A percentile compares a stretch with the other conserved stretches of the same genome.
Conservation (phyloP, 1,140 invertebrate genomes). For the Tribolium castaneum region DNA sequence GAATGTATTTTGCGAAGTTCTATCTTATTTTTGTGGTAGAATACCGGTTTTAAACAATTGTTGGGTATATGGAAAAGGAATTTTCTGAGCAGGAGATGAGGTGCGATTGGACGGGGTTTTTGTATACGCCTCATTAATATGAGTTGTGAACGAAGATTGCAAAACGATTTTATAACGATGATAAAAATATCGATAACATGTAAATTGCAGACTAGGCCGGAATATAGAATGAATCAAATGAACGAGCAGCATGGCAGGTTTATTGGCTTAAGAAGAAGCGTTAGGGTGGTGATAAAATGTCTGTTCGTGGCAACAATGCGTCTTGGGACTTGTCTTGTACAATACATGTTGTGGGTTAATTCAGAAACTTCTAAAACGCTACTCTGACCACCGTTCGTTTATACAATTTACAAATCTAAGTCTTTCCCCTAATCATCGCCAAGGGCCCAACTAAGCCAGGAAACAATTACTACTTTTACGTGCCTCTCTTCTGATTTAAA, state of each 20-base stretch:
- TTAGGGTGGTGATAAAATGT: constrained; percentile 60
- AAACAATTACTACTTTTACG: constrained; percentile 10
- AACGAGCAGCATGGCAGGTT: constrained; percentile 60
- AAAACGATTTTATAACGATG: constrained; percentile 62
- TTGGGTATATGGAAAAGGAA: neutral
- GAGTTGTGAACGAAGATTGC: constrained; percentile 51
- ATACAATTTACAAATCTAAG: constrained; percentile 39
- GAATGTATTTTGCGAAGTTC: constrained; percentile 19
- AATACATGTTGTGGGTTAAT: constrained; percentile 61
- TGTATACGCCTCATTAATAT: constrained; percentile 30
- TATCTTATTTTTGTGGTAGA: neutral
- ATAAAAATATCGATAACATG: constrained; percentile 65
- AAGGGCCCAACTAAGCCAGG: neutral
- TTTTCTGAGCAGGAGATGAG: neutral
- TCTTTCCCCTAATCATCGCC: constrained; percentile 18
- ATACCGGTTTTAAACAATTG: neutral
- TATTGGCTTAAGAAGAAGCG: constrained; percentile 59
- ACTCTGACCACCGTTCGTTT: constrained; percentile 24
- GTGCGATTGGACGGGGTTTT: constrained; percentile 10
- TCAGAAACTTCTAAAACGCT: constrained; percentile 55
- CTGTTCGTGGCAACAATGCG: constrained; percentile 61
- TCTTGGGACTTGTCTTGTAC: constrained; percentile 59
- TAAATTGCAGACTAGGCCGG: constrained; percentile 61
- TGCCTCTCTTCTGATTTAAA: neutral
- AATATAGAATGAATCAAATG: constrained; percentile 64